A percentile compares a stretch with the other conserved stretches of the same genome.
phyloP scores from a whole-genome alignment of 2,797 vertebrate species.

The Hypotaenidia philippensis region DNA sequence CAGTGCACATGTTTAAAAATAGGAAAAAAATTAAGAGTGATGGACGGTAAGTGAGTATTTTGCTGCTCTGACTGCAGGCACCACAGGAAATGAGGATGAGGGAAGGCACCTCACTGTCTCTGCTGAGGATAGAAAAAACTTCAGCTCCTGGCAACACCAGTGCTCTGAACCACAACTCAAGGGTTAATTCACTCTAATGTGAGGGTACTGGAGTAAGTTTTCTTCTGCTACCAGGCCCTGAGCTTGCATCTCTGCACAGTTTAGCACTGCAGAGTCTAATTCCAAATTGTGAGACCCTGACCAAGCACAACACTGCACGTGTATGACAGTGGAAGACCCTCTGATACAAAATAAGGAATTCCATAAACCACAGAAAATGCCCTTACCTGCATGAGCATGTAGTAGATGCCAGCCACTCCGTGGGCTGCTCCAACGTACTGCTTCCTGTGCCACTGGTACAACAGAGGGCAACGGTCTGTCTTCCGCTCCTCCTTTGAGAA shows the following conservation, averaged over 20 bases:
- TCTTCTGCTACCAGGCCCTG: neutral
- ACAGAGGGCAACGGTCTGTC: conserved; percentile 90
- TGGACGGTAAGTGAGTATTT: neutral
- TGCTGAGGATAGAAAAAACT: neutral
- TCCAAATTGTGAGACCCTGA: neutral
- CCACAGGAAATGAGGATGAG: neutral
- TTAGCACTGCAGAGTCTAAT: neutral
- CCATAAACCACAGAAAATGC: neutral
- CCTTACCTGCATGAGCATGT: conserved; percentile 91
- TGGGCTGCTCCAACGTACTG: conserved; percentile 96
- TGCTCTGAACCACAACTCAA: neutral
- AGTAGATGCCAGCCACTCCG: conserved; percentile 93
- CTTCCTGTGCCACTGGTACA: conserved; percentile 98
- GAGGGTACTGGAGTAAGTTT: rapidly evolving
- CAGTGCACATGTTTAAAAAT: rapidly evolving
- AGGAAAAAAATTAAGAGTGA: neutral
- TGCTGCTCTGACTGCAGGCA: neutral
- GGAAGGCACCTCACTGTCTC: neutral
- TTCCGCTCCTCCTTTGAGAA: conserved; percentile 91
- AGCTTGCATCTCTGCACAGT: neutral
- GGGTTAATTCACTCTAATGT: neutral
- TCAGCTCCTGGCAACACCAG: neutral
- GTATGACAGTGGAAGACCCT: neutral
- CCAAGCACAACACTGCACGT: neutral
- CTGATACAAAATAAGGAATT: neutral